A percentile compares a stretch with the other conserved stretches of the same genome.
Conservation (phyloP, 92 coral and sea anemone species). For the Hydrozoanthus gracilis region DNA sequence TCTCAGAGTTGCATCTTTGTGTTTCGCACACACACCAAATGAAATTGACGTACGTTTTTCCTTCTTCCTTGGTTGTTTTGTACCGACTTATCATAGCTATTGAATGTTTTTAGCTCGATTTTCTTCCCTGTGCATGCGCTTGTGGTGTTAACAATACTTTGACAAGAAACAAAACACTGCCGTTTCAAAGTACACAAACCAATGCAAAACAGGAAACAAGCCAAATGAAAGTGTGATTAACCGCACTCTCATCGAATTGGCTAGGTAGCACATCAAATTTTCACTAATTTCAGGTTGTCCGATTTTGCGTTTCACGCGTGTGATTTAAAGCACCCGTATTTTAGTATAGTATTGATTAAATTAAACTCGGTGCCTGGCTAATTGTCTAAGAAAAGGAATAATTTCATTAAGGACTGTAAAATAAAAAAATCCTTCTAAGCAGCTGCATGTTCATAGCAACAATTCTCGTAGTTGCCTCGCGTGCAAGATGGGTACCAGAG, state of each 20-base stretch:
- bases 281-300: conserved; percentile 6
- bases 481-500: too few relatives aligned
- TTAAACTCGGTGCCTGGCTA: conserved; percentile 24
- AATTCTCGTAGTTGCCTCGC: too few relatives aligned
- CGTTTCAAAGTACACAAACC: not conserved
- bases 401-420: too few relatives aligned
- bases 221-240: conserved; percentile 13
- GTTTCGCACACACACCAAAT: conserved; percentile 12
- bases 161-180: conserved; percentile 12
- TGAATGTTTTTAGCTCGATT: conserved; percentile 32
- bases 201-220: conserved; percentile 18
- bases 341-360: conserved; percentile 8
- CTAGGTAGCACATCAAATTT: conserved; percentile 9
- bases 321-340: not conserved
- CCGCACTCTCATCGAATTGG: not conserved
- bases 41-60: not conserved
- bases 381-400: not conserved
- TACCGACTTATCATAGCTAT: conserved; percentile 31
- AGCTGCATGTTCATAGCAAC: too few relatives aligned
- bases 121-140: conserved; percentile 32
- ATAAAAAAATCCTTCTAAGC: too few relatives aligned
- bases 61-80: conserved; percentile 15
- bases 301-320: conserved; percentile 13
- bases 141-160: conserved; percentile 12
- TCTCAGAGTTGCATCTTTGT: conserved; percentile 14